phyloP scores from a whole-genome alignment of 2,888 invertebrate genomes.

The Spilarctia lutea region DNA sequence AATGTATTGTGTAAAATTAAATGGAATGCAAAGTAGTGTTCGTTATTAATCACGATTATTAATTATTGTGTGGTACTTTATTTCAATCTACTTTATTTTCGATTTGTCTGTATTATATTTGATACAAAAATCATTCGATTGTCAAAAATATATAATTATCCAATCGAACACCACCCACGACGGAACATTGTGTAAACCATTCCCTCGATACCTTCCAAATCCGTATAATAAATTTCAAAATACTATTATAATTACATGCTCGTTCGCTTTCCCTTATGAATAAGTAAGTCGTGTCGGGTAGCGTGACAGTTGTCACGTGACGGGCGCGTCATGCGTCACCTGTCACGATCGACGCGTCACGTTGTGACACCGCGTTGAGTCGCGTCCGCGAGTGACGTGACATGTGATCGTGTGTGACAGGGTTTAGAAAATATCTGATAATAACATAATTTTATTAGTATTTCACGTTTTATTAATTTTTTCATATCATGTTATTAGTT shows the following conservation, averaged over 20 bases:
- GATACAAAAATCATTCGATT: constrained; percentile 20
- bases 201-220: constrained; percentile 40
- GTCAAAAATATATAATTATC: constrained; percentile 8
- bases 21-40: not conserved
- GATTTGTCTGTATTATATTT: not conserved
- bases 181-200: constrained; percentile 29
- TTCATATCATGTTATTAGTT: not conserved
- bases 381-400: constrained; percentile 49
- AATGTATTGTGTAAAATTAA: not conserved
- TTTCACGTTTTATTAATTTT: constrained; percentile 11
- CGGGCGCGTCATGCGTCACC: constrained; percentile 42
- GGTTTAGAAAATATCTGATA: constrained; percentile 49
- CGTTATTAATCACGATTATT: not conserved
- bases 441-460: constrained; percentile 46
- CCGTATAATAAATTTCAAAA: constrained; percentile 55
- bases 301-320: constrained; percentile 54
- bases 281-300: constrained; percentile 58
- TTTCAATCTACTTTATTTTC: not conserved
- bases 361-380: constrained; percentile 53
- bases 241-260: constrained; percentile 56
- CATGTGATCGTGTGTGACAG: constrained; percentile 52
- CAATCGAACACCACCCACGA: constrained; percentile 26
- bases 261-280: constrained; percentile 58
- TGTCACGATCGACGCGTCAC: constrained; percentile 57
- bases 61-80: not conserved